Base-by-base conservation (phyloP, 2,888 invertebrate species). In the Allolobophora icterica region DNA sequence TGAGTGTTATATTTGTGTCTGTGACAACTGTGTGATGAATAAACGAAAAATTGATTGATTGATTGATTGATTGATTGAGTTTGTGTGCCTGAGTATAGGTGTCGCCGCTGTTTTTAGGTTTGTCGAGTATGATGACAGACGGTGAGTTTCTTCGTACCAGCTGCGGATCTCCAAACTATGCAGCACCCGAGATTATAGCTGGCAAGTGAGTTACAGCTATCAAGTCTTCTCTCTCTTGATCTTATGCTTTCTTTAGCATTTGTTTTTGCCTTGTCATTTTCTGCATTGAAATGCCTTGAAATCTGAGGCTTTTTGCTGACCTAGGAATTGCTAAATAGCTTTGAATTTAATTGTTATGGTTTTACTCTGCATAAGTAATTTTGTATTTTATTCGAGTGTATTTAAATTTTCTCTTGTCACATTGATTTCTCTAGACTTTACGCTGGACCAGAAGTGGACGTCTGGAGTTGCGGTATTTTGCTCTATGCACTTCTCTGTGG, bases 41-140 rank as follows among this genome's bases (percentile, higher is more conserved):
- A n/a, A n/a, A n/a, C n/a, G n/a, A n/a, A n/a, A n/a, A n/a, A n/a
- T n/a, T n/a, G n/a, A n/a, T n/a, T n/a, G n/a, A n/a, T n/a, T n/a
- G n/a, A n/a, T n/a, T n/a, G n/a, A n/a, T n/a, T n/a, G n/a, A n/a
- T n/a, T n/a, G n/a, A n/a, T n/a, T n/a, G n/a, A n/a, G n/a, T n/a
- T n/a, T n/a, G n/a, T n/a, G n/a, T n/a, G n/a, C n/a, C n/a, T n/a
- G n/a, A n/a, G n/a, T n/a, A n/a, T 6, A 24, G 30, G 30, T 24
- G 3, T 83, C 15, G n/a, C 24, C 38, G 33, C 19, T 58, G 13
- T 42, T 33, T 24, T 19, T 91, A 96, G 99, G 99, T 71, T 96
- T 99, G 24, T 99, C 99, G 0, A 99, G 99, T 95, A 99, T 99
- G 98, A 99, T 99, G 99, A 98, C 98, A 96, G 99, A 99, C 95